Conservation (phyloP, 2,797 vertebrate species). For the Pipistrellus pipistrellus region DNA sequence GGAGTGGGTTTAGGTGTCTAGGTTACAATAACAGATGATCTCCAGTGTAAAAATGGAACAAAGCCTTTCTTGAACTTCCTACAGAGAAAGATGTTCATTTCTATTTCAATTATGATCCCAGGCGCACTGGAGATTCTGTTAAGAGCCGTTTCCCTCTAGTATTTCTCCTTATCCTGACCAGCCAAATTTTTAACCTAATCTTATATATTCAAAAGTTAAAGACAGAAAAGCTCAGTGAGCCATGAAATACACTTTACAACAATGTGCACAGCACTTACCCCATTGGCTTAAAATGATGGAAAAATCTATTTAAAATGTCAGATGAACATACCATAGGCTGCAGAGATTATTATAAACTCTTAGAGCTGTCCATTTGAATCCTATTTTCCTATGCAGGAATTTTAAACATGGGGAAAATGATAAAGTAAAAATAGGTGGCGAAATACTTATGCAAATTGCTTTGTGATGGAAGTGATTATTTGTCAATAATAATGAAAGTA, state of each 20-base stretch:
- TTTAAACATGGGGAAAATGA: conserved; percentile 63
- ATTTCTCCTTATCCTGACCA: conserved; percentile 65
- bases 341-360: conserved; percentile 66
- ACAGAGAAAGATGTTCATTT: conserved; percentile 69
- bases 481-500: conserved; percentile 35
- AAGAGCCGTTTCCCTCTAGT: conserved; percentile 62
- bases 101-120: conserved; percentile 72
- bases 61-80: conserved; percentile 74
- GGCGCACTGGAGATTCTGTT: conserved; percentile 69
- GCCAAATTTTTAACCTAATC: conserved; percentile 77
- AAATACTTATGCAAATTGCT: conserved; percentile 53
- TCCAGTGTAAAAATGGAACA: conserved; percentile 74
- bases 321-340: conserved; percentile 53
- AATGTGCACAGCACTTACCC: background rate
- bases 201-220: conserved; percentile 69
- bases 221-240: conserved; percentile 67
- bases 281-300: conserved; percentile 70
- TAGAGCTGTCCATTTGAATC: conserved; percentile 59
- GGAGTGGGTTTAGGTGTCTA: conserved; percentile 77
- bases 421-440: conserved; percentile 6
- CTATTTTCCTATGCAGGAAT: conserved; percentile 54
- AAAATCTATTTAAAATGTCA: conserved; percentile 75
- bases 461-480: conserved; percentile 59
- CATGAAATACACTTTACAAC: conserved; percentile 75
- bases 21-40: conserved; percentile 74